Conservation (phyloP, 2,888 invertebrate species). For the Dasysyrphus tricinctus region DNA sequence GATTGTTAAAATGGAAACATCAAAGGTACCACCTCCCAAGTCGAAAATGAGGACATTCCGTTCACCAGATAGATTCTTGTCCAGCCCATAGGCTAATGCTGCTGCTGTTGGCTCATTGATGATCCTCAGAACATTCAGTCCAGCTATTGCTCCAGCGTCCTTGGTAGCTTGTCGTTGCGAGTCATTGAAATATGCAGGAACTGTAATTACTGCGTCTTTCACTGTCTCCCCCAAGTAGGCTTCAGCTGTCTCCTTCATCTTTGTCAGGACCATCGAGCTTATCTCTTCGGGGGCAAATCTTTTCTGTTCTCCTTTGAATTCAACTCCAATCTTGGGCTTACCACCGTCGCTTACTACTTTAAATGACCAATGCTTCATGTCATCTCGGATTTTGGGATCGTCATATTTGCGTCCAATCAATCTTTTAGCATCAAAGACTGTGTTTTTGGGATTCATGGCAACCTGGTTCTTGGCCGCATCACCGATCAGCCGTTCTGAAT, state of each 20-base stretch:
- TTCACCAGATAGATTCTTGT: slow-evolving; percentile 91
- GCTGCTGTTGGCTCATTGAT: slow-evolving; percentile 96
- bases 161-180: slow-evolving; percentile 95
- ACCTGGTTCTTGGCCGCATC: slow-evolving; percentile 92
- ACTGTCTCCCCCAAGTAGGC: slow-evolving; percentile 92
- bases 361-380: slow-evolving; percentile 97
- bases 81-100: slow-evolving; percentile 94
- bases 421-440: slow-evolving; percentile 95
- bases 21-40: slow-evolving; percentile 92
- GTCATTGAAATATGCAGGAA: slow-evolving; percentile 94
- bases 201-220: slow-evolving; percentile 93
- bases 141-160: slow-evolving; percentile 94
- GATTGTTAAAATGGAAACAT: slow-evolving; percentile 96
- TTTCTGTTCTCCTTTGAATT: slow-evolving; percentile 93
- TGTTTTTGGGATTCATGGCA: slow-evolving; percentile 93
- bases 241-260: slow-evolving; percentile 93
- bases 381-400: slow-evolving; percentile 93
- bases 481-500: slow-evolving; percentile 91
- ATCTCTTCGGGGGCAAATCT: slow-evolving; percentile 95
- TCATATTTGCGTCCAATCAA: slow-evolving; percentile 95
- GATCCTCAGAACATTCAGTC: slow-evolving; percentile 93
- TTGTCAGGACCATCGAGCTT: slow-evolving; percentile 94
- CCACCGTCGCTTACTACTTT: slow-evolving; percentile 90
- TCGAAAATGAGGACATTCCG: slow-evolving; percentile 88
- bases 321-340: slow-evolving; percentile 91